Evolutionary conservation across 2,113 vertebrate species (phyloP).

Genomic region (Oophaga pumilio): DNA sequence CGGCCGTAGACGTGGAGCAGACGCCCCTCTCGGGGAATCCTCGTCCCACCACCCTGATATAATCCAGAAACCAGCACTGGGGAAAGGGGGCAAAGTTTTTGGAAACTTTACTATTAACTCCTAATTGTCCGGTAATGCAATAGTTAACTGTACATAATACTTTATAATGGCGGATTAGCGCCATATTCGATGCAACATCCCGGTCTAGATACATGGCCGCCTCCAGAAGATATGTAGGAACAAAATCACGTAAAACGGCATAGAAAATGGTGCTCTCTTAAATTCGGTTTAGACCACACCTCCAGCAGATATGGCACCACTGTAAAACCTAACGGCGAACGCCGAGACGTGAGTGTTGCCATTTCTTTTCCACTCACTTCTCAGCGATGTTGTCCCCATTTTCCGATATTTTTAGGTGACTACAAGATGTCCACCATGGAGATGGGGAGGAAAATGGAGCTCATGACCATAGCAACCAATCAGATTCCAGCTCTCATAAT

Average conservation of each 20-base stretch:
- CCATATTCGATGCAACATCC: no score
- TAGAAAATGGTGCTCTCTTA: no score
- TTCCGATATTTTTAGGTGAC: not conserved
- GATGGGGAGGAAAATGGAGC: not conserved
- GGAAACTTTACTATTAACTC: not conserved
- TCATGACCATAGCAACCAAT: not conserved
- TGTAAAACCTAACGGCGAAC: no score
- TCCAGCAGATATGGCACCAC: not conserved
- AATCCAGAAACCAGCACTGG: constrained; percentile 14
- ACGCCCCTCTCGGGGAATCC: constrained; percentile 11
- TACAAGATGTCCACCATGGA: not conserved
- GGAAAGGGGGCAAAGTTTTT: not conserved
- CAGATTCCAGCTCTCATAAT: not conserved
- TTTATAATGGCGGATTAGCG: not conserved
- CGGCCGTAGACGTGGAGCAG: not conserved
- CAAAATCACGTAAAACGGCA: no score
- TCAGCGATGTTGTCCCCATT: not conserved
- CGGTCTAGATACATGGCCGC: no score
- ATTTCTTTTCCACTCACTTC: not conserved
- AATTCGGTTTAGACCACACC: no score
- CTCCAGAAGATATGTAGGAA: no score
- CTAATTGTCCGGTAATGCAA: not conserved
- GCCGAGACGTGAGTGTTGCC: no score
- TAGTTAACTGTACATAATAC: not conserved
- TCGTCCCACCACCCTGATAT: not conserved